These are phyloP conservation scores for Acanthochromis polyacanthus DNA, from an alignment of 2,113 vertebrate species.

Conservation along the genomic window DNA sequence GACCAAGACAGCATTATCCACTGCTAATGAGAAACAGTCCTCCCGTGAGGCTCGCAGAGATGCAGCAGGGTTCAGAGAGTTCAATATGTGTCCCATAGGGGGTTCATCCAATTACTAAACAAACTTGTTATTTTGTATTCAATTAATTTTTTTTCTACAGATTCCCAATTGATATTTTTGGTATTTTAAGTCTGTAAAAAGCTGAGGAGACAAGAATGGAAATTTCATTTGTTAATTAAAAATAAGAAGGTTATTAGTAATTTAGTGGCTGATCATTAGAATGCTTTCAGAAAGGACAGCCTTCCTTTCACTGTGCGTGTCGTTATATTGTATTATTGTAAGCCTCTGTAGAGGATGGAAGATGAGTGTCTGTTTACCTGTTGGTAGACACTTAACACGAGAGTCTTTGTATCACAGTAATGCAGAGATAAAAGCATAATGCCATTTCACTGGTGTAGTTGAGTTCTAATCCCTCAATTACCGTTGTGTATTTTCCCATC, in stretches of 20 bases:
- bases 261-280: constrained; percentile 21
- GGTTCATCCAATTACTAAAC: constrained; percentile 66
- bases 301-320: constrained; percentile 19
- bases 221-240: constrained; percentile 31
- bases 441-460: constrained; percentile 67
- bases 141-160: constrained; percentile 55
- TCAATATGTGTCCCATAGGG: constrained; percentile 28
- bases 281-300: constrained; percentile 24
- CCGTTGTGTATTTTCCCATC: constrained; percentile 70
- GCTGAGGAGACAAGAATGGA: constrained; percentile 1
- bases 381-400: constrained; percentile 64
- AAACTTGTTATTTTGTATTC: constrained; percentile 63
- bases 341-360: constrained; percentile 41
- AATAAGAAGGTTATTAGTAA: neutral
- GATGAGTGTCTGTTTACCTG: constrained; percentile 64
- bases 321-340: constrained; percentile 37
- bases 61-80: constrained; percentile 59
- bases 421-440: constrained; percentile 71
- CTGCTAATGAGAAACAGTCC: constrained; percentile 69
- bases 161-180: constrained; percentile 40
- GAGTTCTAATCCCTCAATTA: constrained; percentile 84
- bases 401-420: constrained; percentile 62
- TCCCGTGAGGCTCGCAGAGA: constrained; percentile 50
- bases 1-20: constrained; percentile 51
- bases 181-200: constrained; percentile 13